Evolutionary conservation across 2,888 invertebrate species (phyloP), one percentile per base, ranked within the genome.

Genomic region (Drosophila neonasuta): DNA sequence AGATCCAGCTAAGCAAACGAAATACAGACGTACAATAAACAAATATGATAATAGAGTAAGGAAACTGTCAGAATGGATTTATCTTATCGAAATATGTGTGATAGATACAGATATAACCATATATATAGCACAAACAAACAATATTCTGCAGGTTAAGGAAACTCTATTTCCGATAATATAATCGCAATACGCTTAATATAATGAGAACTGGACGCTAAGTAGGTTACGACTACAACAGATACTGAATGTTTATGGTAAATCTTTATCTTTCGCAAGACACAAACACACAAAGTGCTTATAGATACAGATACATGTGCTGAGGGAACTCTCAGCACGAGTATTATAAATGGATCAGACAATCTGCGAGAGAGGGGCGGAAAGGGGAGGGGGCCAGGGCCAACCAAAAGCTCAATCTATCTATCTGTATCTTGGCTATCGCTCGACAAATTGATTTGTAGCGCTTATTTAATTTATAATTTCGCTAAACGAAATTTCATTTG

Each of bases 401-500:
- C 30, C 11, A 55, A 54, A 39, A 42, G 29, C 42, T 46, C 29
- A 20, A 17, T 36, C 20, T 36, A 46, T n/a, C 44, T 15, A 46
- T 41, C 55, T 49, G 30, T 36, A 36, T 36, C 36, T 11, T 3
- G 4, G 36, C 36, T 36, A 50, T 41, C 41, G 50, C 30, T 20
- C 32, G 32, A 9, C 64, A 72, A 73, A 68, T 73, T 76, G 60
- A 73, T 69, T 76, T 57, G 60, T 67, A 52, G 61, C 60, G 67
- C 67, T 70, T 75, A 71, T 68, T 71, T 63, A 67, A 73, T 77
- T 75, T 80, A 71, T 78, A 78, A 64, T 64, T 69, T 64, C 57
- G 76, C 76, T 78, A 76, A 78, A 68, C 57, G 51, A 68, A 71
- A 76, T 66, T 68, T 80, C 49, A 74, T 65, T 67, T 77, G 32